Evolutionary conservation across 2,888 invertebrate genomes (phyloP), one percentile per base, ranked within the genome.

Genomic region (Drosophila kanekoi): DNA sequence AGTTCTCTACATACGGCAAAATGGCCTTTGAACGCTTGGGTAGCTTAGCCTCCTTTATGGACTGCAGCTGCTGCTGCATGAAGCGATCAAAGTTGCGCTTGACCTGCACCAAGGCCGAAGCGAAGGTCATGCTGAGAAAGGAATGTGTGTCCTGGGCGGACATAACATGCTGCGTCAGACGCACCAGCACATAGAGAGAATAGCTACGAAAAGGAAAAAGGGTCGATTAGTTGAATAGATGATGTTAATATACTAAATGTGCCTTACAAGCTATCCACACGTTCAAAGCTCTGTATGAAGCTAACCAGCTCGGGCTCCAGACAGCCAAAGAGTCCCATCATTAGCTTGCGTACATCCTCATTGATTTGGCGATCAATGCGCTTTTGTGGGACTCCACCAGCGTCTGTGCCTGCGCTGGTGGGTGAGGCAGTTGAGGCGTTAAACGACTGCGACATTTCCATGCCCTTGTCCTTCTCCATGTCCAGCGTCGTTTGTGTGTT

Each of bases 41-140:
- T 47, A 96, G 93, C 92, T 95, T 95, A 5, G 93, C 92, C 68
- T 98, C 98, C 76, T 95, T 94, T 79, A 98, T 96, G 0, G 96
- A 96, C 79, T 95, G 95, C 48, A 97, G 94, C 86, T 97, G 96
- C 58, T 95, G 95, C 78, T 95, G 95, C 95, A 99, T 97, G 83
- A 97, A 97, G 83, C 96, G 95, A 93, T 99, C 99, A 89, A 99
- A 97, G 88, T 96, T 96, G 28, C 98, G 93, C 92, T 98, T 98
- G 33, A 97, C 96, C 92, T 97, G 96, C 20, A 98, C 96, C 53
- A 98, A 93, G 51, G 96, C 95, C 14, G 96, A 96, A 10, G 96
- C 98, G 89, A 97, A 97, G 9, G 96, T 96, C 94, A 97, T 97
- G 81, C 96, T 96, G 35, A 98, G 94, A 92, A 97, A 98, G 33